phyloP scores from a whole-genome alignment of 2,888 invertebrate species.

The Chaitophorus viminalis region DNA sequence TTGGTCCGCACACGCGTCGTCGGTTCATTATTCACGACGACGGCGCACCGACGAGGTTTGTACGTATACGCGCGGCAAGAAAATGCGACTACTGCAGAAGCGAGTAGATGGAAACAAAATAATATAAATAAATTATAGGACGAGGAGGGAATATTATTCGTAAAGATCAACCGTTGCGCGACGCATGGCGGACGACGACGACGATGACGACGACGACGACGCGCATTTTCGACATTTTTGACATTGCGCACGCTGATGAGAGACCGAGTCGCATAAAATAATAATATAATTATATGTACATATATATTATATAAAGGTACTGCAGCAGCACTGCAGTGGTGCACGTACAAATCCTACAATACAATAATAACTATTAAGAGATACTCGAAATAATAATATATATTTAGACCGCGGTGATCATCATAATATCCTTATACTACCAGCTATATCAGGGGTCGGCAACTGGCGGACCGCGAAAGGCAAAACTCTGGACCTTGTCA shows the following conservation, averaged over 20 bases:
- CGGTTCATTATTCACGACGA: not conserved
- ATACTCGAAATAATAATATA: not conserved
- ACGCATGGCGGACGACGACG: not conserved
- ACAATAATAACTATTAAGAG: not conserved
- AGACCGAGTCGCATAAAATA: not conserved
- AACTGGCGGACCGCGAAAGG: no score
- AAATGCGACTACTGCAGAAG: not conserved
- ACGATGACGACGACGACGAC: no score
- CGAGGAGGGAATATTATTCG: not conserved
- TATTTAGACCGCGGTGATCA: no score
- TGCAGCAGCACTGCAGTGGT: not conserved
- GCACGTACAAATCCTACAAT: not conserved
- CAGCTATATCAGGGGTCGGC: no score
- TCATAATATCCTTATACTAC: not conserved
- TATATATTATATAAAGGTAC: no score
- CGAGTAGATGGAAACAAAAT: not conserved
- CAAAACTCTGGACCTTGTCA: no score
- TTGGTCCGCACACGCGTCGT: no score
- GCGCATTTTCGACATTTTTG: constrained; percentile 35
- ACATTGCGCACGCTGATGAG: not conserved
- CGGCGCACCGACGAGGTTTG: not conserved
- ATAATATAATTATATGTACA: not conserved
- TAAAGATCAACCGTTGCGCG: not conserved
- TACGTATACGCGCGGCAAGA: not conserved
- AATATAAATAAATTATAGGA: constrained; percentile 13